Base-by-base conservation (phyloP, 92 coral and sea anemone species). In the Isaurus tuberculatus region DNA sequence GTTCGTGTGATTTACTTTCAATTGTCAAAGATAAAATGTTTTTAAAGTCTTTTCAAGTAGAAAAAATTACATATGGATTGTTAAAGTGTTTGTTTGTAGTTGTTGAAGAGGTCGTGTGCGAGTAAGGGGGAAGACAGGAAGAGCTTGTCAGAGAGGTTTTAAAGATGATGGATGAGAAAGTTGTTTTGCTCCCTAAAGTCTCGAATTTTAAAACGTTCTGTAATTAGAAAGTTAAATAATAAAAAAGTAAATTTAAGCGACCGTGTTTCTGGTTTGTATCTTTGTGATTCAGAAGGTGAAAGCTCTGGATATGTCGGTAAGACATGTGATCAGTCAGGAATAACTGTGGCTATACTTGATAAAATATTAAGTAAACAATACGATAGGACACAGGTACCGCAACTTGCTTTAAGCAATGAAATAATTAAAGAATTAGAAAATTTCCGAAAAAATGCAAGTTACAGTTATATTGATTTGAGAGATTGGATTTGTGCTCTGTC, bases 171-270 rank as follows among this genome's bases (percentile, higher is more conserved):
- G 48, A 68, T 34, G 49, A 36, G 19, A n/a, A n/a, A 14, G 3
- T 68, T 19, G 49, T 68, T 68, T 33, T 68, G 19, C 27, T 25
- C 67, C 17, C 31, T 7, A 49, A 75, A 53, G 16, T 75, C 14
- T 48, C 67, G 0, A 75, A 48, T n/a, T 34, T 27, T 48, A 15
- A 75, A 75, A 10, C 81, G 81, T 8, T 19, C 75, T n/a, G 75
- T 70, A 1, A 4, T 19, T 0, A 37, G 28, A 70, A 70, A 40
- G 7, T 70, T 70, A 37, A 25, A 22, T 15, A 70, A 10, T 5
- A 32, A 32, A n/a, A 69, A 30, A 67, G 25, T 30, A 16, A 67
- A 69, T 31, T 17, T 42, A 5, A 42, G 37, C 20, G 49, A 36
- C 8, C 5, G 0, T 7, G 51, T 69, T 69, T 34, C 44, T 3